phyloP scores from a whole-genome alignment of 92 coral and sea anemone species.

The Porites divaricata region DNA sequence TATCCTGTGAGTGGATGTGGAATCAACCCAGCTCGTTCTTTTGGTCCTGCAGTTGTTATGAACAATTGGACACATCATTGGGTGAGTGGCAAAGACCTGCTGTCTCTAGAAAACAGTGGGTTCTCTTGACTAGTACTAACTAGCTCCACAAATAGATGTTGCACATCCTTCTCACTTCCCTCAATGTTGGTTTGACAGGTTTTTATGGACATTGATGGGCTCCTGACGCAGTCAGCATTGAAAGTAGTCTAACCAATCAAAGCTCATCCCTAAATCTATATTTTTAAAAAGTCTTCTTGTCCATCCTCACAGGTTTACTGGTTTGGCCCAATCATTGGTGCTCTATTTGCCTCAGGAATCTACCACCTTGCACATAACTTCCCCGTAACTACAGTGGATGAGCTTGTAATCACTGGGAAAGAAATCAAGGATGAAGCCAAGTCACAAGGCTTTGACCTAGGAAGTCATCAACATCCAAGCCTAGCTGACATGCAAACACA shows the following conservation, averaged over 20 bases:
- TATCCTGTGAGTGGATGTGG: slow-evolving; percentile 64
- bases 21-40: slow-evolving; percentile 68
- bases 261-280: too few species aligned
- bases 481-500: slow-evolving; percentile 1
- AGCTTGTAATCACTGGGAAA: slow-evolving; percentile 26
- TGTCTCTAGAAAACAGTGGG: background rate
- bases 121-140: too few species aligned
- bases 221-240: too few species aligned
- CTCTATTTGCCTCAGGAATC: slow-evolving; percentile 53
- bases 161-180: too few species aligned
- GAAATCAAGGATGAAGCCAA: background rate
- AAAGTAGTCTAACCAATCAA: too few species aligned
- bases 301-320: slow-evolving; percentile 53
- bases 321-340: slow-evolving; percentile 67
- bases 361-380: slow-evolving; percentile 26
- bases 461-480: background rate
- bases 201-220: too few species aligned
- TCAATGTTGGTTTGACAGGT: too few species aligned
- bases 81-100: slow-evolving; percentile 37
- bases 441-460: background rate
- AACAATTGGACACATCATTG: slow-evolving; percentile 53
- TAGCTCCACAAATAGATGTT: too few species aligned
- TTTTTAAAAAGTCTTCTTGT: background rate
- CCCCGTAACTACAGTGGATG: slow-evolving; percentile 28
- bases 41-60: slow-evolving; percentile 60